phyloP scores from a whole-genome alignment of 2,888 invertebrate species.

The Therioaphis trifolii region DNA sequence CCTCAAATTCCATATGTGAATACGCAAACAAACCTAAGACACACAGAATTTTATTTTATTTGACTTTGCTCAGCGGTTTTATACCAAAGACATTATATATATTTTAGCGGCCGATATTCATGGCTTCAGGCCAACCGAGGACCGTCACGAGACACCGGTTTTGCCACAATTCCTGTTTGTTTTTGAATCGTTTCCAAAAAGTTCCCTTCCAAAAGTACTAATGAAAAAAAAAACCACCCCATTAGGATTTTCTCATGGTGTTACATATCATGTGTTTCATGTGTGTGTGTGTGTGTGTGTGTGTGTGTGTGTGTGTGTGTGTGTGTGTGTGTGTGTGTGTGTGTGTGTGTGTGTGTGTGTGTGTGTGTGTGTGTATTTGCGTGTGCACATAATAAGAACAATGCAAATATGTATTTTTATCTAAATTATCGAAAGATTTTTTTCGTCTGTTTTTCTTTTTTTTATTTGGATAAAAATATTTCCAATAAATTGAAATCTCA shows the following conservation, averaged over 20 bases:
- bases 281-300: not conserved
- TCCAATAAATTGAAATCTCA: no score
- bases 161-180: constrained; percentile 58
- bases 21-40: constrained; percentile 78
- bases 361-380: no score
- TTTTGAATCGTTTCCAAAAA: constrained; percentile 61
- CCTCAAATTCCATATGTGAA: constrained; percentile 84
- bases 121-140: constrained; percentile 42
- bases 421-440: constrained; percentile 24
- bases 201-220: constrained; percentile 52
- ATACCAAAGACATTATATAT: constrained; percentile 43
- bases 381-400: not conserved
- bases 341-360: no score
- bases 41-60: constrained; percentile 49
- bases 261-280: constrained; percentile 11
- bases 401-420: constrained; percentile 28
- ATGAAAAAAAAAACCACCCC: constrained; percentile 51
- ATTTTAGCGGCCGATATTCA: constrained; percentile 51
- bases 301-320: no score
- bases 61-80: constrained; percentile 51
- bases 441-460: not conserved
- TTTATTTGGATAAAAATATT: no score
- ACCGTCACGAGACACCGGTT: constrained; percentile 60
- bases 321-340: no score
- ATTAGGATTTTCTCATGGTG: constrained; percentile 35